Conservation (phyloP, 23 tunicate species). For the Oikopleura dioica region DNA sequence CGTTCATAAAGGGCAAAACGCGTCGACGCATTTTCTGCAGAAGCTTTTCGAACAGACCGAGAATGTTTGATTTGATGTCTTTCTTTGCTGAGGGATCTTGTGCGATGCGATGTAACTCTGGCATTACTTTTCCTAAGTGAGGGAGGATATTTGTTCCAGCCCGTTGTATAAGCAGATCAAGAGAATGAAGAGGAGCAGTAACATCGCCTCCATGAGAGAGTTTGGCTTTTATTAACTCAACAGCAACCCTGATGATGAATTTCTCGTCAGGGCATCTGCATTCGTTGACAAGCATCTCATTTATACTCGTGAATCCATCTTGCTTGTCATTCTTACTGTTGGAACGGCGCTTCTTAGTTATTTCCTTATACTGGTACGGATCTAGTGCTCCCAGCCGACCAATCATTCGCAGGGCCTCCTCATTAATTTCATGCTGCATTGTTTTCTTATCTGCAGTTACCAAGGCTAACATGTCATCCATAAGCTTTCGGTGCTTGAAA, state of each 20-base stretch:
- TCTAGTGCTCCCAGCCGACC: background rate
- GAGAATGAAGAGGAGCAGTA: no score
- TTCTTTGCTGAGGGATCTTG: background rate
- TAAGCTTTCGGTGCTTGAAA: background rate
- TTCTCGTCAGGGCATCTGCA: background rate
- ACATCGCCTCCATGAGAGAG: no score
- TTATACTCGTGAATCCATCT: background rate
- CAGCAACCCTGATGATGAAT: background rate
- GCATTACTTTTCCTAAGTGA: slow-evolving; percentile 7
- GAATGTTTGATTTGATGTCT: background rate
- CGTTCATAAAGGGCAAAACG: slow-evolving; percentile 8
- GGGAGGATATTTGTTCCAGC: no score
- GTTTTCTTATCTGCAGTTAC: background rate
- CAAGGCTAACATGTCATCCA: background rate
- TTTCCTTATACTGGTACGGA: background rate
- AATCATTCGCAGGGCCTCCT: background rate
- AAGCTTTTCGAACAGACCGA: background rate
- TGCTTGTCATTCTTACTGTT: background rate
- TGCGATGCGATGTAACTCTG: slow-evolving; percentile 6
- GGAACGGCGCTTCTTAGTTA: background rate
- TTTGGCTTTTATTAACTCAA: background rate
- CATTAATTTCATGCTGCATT: background rate
- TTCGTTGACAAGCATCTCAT: background rate
- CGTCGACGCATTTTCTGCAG: background rate
- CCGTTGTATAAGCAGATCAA: no score